These are phyloP conservation scores for Lordiphosa mommai DNA, from an alignment of 1,140 invertebrate genomes.

Conservation along the genomic window DNA sequence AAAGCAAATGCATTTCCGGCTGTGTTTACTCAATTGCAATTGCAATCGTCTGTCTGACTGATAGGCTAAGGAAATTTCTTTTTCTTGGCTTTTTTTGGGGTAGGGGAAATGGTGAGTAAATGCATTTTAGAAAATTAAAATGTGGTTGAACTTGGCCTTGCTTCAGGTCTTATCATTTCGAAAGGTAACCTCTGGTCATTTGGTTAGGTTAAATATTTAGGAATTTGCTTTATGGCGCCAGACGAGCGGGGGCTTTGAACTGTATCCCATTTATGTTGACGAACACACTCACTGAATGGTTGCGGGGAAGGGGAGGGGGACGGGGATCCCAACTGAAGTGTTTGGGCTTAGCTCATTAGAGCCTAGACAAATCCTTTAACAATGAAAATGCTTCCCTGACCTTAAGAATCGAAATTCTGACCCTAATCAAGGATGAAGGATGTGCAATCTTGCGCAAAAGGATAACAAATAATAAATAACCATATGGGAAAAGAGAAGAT, in stretches of 20 bases:
- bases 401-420: constrained; percentile 39
- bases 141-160: constrained; percentile 61
- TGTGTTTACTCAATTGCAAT: constrained; percentile 69
- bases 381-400: constrained; percentile 24
- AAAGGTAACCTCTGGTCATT: constrained; percentile 35
- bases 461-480: constrained; percentile 58
- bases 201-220: constrained; percentile 44
- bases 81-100: background rate
- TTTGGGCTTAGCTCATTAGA: constrained; percentile 6
- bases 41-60: constrained; percentile 30
- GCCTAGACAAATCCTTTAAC: constrained; percentile 15
- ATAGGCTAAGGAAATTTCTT: constrained; percentile 50
- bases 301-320: background rate
- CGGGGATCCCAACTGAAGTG: background rate
- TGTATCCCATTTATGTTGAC: constrained; percentile 2
- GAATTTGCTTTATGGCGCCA: constrained; percentile 52
- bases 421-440: constrained; percentile 41
- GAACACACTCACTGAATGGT: background rate
- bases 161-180: constrained; percentile 12
- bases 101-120: background rate
- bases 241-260: constrained; percentile 28
- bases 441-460: constrained; percentile 75
- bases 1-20: constrained; percentile 75
- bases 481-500: constrained; percentile 31
- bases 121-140: constrained; percentile 61